Percentiles rank a stretch among this genome's conserved stretches.
Conservation (phyloP, 1,140 invertebrate genomes). For the Atta colombica region DNA sequence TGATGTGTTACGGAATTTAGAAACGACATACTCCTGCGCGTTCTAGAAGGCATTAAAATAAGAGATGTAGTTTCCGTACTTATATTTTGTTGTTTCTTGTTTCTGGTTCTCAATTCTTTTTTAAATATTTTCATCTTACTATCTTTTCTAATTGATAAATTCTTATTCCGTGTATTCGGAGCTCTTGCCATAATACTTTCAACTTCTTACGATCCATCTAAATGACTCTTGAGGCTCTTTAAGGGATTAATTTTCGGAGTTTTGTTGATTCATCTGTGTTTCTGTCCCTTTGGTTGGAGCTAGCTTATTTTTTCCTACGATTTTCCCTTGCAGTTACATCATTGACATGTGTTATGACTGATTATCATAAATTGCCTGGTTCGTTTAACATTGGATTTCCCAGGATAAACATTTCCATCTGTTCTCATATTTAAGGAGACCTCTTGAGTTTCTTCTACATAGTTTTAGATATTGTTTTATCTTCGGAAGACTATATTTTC, state of each 20-base stretch:
- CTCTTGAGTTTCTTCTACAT: not conserved
- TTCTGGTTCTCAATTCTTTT: not conserved
- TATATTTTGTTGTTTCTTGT: slow-evolving; percentile 12
- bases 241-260: not conserved
- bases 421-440: not conserved
- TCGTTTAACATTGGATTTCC: slow-evolving; percentile 1
- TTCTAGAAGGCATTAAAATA: slow-evolving; percentile 8
- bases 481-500: not conserved
- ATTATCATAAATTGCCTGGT: not conserved
- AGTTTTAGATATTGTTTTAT: not conserved
- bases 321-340: not conserved
- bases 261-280: not conserved
- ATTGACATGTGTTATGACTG: not conserved
- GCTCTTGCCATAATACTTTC: slow-evolving; percentile 48
- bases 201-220: slow-evolving; percentile 72
- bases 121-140: not conserved
- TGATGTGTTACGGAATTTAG: not conserved
- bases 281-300: not conserved
- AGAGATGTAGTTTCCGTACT: slow-evolving; percentile 4
- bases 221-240: too few species aligned
- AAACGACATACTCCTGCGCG: slow-evolving; percentile 33
- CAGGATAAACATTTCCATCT: not conserved
- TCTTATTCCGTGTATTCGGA: not conserved
- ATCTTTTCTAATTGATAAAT: not conserved
- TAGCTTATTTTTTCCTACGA: not conserved